A percentile compares a stretch with the other conserved stretches of the same genome.
These are phyloP conservation scores for Melanogrammus aeglefinus DNA, from an alignment of 2,797 vertebrate species.

Conservation along the genomic window DNA sequence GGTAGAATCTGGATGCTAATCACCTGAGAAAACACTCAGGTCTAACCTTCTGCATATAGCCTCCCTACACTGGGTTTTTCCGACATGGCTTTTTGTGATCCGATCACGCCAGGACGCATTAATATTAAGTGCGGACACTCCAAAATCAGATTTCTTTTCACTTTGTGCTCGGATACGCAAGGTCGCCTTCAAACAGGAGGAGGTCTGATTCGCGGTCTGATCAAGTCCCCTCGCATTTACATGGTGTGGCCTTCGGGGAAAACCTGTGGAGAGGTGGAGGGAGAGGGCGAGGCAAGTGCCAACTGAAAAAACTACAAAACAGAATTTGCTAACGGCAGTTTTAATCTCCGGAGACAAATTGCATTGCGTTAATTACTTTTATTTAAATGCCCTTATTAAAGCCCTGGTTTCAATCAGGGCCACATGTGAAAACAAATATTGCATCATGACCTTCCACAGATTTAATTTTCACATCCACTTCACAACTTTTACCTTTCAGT, in stretches of 20 bases:
- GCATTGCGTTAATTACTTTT: not conserved
- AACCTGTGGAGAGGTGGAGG: not conserved
- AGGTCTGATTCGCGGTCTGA: not conserved
- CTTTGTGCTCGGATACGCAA: not conserved
- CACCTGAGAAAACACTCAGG: not conserved
- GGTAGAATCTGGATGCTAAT: conserved; percentile 5
- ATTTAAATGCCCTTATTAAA: not conserved
- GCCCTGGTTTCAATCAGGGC: not conserved
- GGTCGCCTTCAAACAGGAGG: not conserved
- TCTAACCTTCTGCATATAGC: not conserved
- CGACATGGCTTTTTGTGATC: not conserved
- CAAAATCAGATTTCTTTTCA: not conserved
- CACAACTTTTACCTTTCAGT: not conserved
- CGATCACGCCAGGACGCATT: not conserved
- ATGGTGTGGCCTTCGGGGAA: no score
- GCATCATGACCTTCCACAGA: not conserved
- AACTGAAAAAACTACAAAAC: no score
- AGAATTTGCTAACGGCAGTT: not conserved
- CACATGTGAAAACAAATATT: not conserved
- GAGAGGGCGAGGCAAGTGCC: no score
- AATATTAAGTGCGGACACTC: not conserved
- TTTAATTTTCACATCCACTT: not conserved
- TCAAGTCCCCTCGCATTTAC: not conserved
- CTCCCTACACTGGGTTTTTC: not conserved
- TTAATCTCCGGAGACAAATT: not conserved